These are phyloP conservation scores for Junonia oenone DNA, from an alignment of 2,888 invertebrate genomes.

Conservation along the genomic window DNA sequence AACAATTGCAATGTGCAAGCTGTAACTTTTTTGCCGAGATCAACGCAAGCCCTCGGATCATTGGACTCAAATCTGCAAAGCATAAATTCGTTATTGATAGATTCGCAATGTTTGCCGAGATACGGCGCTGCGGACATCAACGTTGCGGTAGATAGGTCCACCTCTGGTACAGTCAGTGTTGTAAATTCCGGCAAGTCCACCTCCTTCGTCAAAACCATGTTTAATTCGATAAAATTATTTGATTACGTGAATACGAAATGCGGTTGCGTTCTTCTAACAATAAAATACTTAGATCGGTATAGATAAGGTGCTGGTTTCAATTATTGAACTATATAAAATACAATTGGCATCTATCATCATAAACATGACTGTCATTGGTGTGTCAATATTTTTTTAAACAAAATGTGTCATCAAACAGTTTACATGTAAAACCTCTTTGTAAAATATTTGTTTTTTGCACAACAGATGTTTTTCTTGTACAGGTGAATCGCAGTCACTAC, in stretches of 20 bases:
- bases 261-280: too few species aligned
- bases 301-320: too few species aligned
- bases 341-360: too few species aligned
- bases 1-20: conserved; percentile 91
- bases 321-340: too few species aligned
- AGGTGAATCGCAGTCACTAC: conserved; percentile 53
- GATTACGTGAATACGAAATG: neutral
- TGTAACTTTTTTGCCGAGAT: conserved; percentile 93
- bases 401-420: neutral
- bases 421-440: neutral
- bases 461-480: conserved; percentile 13
- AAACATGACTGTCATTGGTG: too few species aligned
- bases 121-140: conserved; percentile 93
- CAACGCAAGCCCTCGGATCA: conserved; percentile 91
- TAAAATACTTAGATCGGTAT: neutral
- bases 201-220: conserved; percentile 83
- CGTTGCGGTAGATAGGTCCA: conserved; percentile 89
- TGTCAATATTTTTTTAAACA: neutral
- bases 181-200: conserved; percentile 86
- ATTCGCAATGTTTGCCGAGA: conserved; percentile 94
- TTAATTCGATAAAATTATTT: conserved; percentile 18
- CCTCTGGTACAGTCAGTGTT: conserved; percentile 88
- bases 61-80: conserved; percentile 89
- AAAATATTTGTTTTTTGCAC: neutral
- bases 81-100: conserved; percentile 95